Evolutionary conservation across 2,113 vertebrate genomes (phyloP).

Genomic region (Spermophilus dauricus): DNA sequence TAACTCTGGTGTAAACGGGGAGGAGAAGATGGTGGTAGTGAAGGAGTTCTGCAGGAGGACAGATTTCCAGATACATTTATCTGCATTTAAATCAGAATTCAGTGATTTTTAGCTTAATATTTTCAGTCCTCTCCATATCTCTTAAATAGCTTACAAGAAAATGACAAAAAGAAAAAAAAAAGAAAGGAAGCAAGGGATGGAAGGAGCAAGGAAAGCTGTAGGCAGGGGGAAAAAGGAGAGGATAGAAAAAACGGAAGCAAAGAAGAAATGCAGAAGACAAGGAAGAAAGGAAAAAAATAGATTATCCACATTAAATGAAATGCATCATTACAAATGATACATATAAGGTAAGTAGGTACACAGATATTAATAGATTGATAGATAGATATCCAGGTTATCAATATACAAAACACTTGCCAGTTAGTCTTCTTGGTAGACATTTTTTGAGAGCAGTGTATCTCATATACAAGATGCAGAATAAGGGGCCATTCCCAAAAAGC

Average conservation of each 20-base stretch:
- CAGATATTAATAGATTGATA: not conserved
- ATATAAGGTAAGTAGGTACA: too few species aligned
- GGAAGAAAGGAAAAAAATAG: not conserved
- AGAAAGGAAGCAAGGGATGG: not conserved
- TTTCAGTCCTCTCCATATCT: not conserved
- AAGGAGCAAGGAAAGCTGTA: fast-evolving
- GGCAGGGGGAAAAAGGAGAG: not conserved
- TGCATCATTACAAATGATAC: not conserved
- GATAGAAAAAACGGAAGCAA: too few species aligned
- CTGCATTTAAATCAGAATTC: not conserved
- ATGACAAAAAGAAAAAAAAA: not conserved
- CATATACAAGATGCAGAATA: not conserved
- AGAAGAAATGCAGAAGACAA: not conserved
- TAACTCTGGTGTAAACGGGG: not conserved
- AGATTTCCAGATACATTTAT: not conserved
- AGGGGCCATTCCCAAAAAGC: not conserved
- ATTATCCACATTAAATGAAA: not conserved
- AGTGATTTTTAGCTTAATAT: not conserved
- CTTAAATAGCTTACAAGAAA: not conserved
- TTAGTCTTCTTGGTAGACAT: not conserved
- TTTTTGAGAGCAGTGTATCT: not conserved
- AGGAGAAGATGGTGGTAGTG: too few species aligned
- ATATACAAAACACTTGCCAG: not conserved
- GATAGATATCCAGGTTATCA: not conserved
- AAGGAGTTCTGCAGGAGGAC: not conserved